phyloP scores from a whole-genome alignment of 1,140 invertebrate genomes.

The Drosophila tristis region DNA sequence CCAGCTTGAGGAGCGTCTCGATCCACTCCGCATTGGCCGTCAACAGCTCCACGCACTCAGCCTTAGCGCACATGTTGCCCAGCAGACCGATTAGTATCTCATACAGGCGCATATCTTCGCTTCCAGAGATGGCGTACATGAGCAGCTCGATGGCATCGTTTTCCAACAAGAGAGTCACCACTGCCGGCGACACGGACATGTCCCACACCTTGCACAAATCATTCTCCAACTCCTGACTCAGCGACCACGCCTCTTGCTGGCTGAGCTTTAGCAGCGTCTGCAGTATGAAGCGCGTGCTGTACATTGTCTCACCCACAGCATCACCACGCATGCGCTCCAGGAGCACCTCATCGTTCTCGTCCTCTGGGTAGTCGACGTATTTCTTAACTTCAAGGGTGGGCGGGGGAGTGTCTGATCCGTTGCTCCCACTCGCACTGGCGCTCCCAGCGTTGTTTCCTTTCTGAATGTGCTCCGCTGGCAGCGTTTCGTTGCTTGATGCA shows the following conservation, averaged over 20 bases:
- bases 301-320: constrained; percentile 90
- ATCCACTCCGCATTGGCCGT: constrained; percentile 84
- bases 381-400: constrained; percentile 33
- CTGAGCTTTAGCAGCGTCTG: constrained; percentile 87
- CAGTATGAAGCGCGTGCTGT: constrained; percentile 90
- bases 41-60: constrained; percentile 83
- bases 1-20: constrained; percentile 85
- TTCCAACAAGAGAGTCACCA: constrained; percentile 88
- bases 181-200: constrained; percentile 90
- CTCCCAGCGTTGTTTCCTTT: constrained; percentile 10
- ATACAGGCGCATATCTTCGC: constrained; percentile 86
- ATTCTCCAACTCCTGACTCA: constrained; percentile 86
- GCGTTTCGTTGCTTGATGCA: constrained; percentile 15
- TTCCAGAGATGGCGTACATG: constrained; percentile 84
- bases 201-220: constrained; percentile 91
- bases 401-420: constrained; percentile 46
- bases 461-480: neutral
- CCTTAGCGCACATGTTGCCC: constrained; percentile 87
- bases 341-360: constrained; percentile 54
- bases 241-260: constrained; percentile 68
- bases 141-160: constrained; percentile 87
- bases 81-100: constrained; percentile 91
- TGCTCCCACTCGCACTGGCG: constrained; percentile 30
- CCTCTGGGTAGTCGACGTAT: constrained; percentile 39
- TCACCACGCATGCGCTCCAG: constrained; percentile 87